phyloP scores from a whole-genome alignment of 2,888 invertebrate genomes.

The Acanthosoma haemorrhoidale region DNA sequence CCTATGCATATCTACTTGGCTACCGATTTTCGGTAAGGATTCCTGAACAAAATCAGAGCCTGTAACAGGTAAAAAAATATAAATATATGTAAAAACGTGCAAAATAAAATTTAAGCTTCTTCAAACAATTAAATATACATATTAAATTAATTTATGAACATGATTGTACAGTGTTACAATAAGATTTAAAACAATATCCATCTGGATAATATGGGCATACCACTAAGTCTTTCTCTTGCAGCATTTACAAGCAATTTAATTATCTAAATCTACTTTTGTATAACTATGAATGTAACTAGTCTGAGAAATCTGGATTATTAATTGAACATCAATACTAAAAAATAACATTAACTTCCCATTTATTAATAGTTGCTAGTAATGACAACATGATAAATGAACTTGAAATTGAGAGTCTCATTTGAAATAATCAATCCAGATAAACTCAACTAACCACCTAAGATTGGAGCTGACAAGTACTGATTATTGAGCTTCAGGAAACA shows the following conservation, averaged over 20 bases:
- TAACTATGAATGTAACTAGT: background rate
- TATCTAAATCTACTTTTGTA: background rate
- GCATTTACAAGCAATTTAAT: background rate
- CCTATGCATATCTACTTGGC: constrained; percentile 41
- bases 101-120: background rate
- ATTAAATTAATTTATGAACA: background rate
- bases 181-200: background rate
- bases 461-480: background rate
- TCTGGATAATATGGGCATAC: background rate
- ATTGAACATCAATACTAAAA: no score
- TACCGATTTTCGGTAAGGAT: constrained; percentile 40
- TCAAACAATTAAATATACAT: background rate
- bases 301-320: constrained; percentile 3
- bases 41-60: constrained; percentile 42
- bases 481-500: no score
- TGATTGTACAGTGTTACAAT: background rate
- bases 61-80: constrained; percentile 22
- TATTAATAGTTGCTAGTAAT: no score
- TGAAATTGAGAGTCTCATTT: no score
- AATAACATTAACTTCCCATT: no score
- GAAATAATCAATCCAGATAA: background rate
- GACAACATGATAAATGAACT: no score
- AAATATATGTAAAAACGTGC: background rate
- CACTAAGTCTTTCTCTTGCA: background rate
- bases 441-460: background rate